These are phyloP conservation scores for Rhodinocichla rosea DNA, from an alignment of 2,113 vertebrate genomes.

Conservation along the genomic window DNA sequence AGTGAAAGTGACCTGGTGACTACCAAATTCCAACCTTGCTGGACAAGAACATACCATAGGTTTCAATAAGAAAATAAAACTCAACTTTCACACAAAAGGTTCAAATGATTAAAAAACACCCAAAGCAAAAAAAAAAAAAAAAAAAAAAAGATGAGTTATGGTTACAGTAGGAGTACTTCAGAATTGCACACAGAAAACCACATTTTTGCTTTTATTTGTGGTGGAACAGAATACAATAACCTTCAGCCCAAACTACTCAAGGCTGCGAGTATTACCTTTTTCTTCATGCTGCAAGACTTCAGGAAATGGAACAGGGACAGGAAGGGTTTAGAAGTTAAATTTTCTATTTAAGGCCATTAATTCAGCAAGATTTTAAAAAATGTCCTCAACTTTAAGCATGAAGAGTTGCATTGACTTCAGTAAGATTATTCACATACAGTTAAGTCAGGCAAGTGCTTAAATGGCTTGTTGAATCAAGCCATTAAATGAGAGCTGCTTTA, in stretches of 20 bases:
- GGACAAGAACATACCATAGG: background rate
- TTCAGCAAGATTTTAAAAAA: background rate
- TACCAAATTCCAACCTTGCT: background rate
- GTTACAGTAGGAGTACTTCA: background rate
- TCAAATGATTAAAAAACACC: background rate
- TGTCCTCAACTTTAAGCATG: constrained; percentile 27
- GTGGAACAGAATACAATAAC: constrained; percentile 27
- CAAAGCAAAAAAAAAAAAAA: background rate
- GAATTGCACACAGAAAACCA: constrained; percentile 40
- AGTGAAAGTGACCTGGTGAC: background rate
- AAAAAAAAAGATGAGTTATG: background rate
- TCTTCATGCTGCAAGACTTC: constrained; percentile 47
- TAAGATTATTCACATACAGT: constrained; percentile 3
- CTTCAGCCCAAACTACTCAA: background rate
- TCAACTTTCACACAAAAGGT: background rate
- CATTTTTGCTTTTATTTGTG: constrained; percentile 46
- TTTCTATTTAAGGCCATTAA: constrained; percentile 58
- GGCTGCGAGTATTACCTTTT: constrained; percentile 19
- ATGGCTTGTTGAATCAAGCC: constrained; percentile 47
- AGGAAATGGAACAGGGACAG: background rate
- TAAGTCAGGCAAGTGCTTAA: constrained; percentile 51
- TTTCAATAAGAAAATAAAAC: background rate
- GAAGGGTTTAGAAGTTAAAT: constrained; percentile 37
- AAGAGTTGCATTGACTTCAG: constrained; percentile 30
- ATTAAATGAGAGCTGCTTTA: background rate